These are phyloP conservation scores for Amaurobius ferox DNA, from an alignment of 2,888 invertebrate genomes.

Conservation along the genomic window DNA sequence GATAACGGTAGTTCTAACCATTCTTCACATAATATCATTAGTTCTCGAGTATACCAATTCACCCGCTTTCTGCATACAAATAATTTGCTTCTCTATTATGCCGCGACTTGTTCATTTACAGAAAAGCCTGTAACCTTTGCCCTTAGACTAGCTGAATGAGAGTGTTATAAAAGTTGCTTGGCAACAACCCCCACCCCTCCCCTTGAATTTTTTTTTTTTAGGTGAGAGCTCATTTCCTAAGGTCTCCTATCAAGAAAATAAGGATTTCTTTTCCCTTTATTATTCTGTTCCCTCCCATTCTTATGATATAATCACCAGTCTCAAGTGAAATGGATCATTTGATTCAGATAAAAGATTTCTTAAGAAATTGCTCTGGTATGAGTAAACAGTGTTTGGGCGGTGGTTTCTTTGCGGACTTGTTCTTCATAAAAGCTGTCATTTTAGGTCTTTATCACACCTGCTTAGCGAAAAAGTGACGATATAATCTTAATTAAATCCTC, in stretches of 20 bases:
- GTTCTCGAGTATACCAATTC: too few relatives aligned
- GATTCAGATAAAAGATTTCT: slow-evolving; percentile 25
- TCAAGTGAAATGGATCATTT: slow-evolving; percentile 37
- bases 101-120: too few relatives aligned
- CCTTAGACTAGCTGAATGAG: too few relatives aligned
- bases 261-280: background rate
- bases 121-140: too few relatives aligned
- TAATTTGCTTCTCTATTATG: too few relatives aligned
- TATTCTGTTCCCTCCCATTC: background rate
- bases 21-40: too few relatives aligned
- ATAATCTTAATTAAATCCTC: slow-evolving; percentile 50
- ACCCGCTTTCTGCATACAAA: too few relatives aligned
- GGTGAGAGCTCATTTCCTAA: background rate
- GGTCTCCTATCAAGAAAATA: background rate
- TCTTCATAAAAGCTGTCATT: slow-evolving; percentile 37
- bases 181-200: background rate
- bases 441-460: slow-evolving; percentile 34
- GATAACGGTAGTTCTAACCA: too few relatives aligned
- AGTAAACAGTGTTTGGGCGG: slow-evolving; percentile 27
- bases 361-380: slow-evolving; percentile 22
- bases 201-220: background rate
- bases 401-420: background rate
- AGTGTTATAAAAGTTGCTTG: background rate
- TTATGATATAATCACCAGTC: slow-evolving; percentile 16
- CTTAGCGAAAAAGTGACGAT: slow-evolving; percentile 17